Base-by-base conservation (phyloP, 2,888 invertebrate genomes). In the Drosophila quinaria region DNA sequence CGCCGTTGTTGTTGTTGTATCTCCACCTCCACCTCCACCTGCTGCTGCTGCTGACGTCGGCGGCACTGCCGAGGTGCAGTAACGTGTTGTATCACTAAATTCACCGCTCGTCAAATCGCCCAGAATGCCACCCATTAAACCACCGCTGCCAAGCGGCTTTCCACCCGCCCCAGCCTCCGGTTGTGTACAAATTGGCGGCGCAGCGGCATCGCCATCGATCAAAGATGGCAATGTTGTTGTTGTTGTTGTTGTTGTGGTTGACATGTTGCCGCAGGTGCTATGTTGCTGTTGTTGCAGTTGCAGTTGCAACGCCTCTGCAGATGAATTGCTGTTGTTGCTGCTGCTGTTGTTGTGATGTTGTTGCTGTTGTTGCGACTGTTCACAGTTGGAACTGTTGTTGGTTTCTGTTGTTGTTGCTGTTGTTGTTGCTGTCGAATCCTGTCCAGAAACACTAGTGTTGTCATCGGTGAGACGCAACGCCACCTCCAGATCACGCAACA, bases 401-500 rank as follows among this genome's bases (percentile, higher is more conserved):
- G 67, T 46, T 64, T 69, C 70, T 49, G 62, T 39, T 64, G 73
- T n/a, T n/a, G n/a, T n/a, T n/a, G n/a, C n/a, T n/a, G n/a, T n/a
- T n/a, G n/a, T 13, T 46, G 55, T 35, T 75, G 70, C 44, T 61
- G 66, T 8, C 62, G 73, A 61, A 1, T 76, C 75, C 56, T 78
- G 76, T 63, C 85, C 56, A 74, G 90, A 78, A 74, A 90, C 80
- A 80, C 88, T 81, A 84, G 91, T 86, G 33, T 72, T 80, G 85
- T 94, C 94, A 72, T 94, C 94, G 73, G 95, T 94, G 82, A 95
- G 93, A 52, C 95, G 94, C 87, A 98, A 94, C 91, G 97, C 97
- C 92, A 96, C 94, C 92, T 97, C 97, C 91, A 98, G 94, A 94
- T 98, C 98, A 88, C 97, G 96, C 91, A 98, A 94, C 91, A 98